A percentile compares a stretch with the other conserved stretches of the same genome.
Evolutionary conservation across 2,888 invertebrate species (phyloP).

Genomic region (Pseudococcus longispinus): DNA sequence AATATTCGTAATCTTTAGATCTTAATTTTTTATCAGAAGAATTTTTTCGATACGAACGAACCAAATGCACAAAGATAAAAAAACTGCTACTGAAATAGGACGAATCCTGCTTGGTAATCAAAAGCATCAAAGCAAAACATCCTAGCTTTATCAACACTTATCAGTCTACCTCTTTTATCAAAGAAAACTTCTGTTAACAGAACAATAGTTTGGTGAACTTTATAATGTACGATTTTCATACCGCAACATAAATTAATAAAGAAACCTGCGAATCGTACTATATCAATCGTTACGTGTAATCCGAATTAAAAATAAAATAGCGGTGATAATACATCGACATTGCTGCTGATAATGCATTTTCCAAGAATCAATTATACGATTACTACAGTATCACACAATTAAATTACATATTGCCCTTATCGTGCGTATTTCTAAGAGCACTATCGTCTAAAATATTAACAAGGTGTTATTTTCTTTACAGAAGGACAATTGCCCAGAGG

Average conservation of each 20-base stretch:
- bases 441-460: background rate
- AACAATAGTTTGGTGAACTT: too few relatives aligned
- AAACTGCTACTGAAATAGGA: too few relatives aligned
- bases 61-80: too few relatives aligned
- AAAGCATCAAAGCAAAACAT: too few relatives aligned
- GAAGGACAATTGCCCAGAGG: slow-evolving; percentile 84
- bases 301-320: background rate
- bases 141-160: too few relatives aligned
- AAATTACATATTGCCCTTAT: background rate
- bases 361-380: background rate
- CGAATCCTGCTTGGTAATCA: too few relatives aligned
- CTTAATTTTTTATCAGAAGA: too few relatives aligned
- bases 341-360: background rate
- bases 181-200: too few relatives aligned
- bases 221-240: background rate
- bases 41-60: too few relatives aligned
- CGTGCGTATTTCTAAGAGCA: background rate
- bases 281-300: slow-evolving; percentile 53
- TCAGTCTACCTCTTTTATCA: too few relatives aligned
- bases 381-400: background rate
- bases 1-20: too few relatives aligned
- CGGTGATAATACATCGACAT: background rate
- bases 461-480: slow-evolving; percentile 62
- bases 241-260: background rate
- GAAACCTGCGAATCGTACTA: background rate